These are phyloP conservation scores for Trinorchestia longiramus DNA, from an alignment of 1,140 invertebrate species.

Conservation along the genomic window DNA sequence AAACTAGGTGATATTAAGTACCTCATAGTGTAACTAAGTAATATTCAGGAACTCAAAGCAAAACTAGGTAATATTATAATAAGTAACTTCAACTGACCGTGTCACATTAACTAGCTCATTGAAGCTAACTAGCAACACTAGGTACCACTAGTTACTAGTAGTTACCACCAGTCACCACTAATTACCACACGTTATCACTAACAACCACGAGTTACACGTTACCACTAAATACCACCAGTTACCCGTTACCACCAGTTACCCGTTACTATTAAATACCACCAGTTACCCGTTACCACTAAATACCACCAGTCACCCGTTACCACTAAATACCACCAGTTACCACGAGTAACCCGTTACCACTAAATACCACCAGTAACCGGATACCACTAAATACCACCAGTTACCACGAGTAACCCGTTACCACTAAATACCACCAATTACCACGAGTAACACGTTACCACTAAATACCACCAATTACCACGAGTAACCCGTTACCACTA, in stretches of 20 bases:
- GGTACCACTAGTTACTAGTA: background rate
- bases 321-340: background rate
- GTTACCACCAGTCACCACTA: background rate
- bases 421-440: background rate
- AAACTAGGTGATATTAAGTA: no score
- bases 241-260: background rate
- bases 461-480: no score
- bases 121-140: background rate
- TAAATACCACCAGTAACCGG: no score
- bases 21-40: no score
- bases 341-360: no score
- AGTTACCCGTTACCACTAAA: background rate
- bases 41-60: no score
- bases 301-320: no score
- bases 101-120: no score
- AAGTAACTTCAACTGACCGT: no score
- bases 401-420: constrained; percentile 40
- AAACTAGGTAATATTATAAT: no score
- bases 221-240: background rate
- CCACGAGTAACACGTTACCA: background rate
- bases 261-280: background rate
- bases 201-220: background rate
- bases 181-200: background rate
- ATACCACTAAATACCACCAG: no score
- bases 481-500: no score